Conservation (phyloP, 2,113 vertebrate genomes). For the Sphyrna mokarran region DNA sequence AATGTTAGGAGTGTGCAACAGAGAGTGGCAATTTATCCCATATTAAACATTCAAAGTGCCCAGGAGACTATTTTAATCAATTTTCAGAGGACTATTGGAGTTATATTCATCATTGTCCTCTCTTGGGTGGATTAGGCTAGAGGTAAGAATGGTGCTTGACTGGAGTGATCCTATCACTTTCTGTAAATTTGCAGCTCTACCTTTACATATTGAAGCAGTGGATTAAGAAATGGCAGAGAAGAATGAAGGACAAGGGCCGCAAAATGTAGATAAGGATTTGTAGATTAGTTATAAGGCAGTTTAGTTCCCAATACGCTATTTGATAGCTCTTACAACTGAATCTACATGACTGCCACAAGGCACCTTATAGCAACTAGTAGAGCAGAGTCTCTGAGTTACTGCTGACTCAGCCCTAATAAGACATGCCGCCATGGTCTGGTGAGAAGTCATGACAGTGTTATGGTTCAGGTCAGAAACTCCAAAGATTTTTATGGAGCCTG, state of each 20-base stretch:
- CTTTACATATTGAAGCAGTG: background rate
- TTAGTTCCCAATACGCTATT: background rate
- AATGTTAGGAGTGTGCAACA: background rate
- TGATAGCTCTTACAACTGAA: background rate
- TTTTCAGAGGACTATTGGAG: background rate
- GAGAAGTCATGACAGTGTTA: too few species aligned
- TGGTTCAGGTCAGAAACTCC: too few species aligned
- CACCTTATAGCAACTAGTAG: background rate
- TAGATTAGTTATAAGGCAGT: background rate
- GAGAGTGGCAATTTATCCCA: background rate
- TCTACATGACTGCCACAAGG: background rate
- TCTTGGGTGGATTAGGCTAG: background rate
- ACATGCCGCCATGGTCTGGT: background rate
- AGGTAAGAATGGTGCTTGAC: background rate
- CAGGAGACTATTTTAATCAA: background rate
- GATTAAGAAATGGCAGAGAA: background rate
- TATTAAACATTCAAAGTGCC: background rate
- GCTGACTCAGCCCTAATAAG: background rate
- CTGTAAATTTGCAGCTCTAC: background rate
- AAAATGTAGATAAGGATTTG: background rate
- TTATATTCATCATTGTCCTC: background rate
- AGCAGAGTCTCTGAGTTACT: background rate
- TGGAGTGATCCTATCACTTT: background rate
- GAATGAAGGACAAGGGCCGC: background rate
- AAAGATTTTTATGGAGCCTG: too few species aligned